Base-by-base conservation (phyloP, 2,797 vertebrate species). In the Choloepus didactylus region DNA sequence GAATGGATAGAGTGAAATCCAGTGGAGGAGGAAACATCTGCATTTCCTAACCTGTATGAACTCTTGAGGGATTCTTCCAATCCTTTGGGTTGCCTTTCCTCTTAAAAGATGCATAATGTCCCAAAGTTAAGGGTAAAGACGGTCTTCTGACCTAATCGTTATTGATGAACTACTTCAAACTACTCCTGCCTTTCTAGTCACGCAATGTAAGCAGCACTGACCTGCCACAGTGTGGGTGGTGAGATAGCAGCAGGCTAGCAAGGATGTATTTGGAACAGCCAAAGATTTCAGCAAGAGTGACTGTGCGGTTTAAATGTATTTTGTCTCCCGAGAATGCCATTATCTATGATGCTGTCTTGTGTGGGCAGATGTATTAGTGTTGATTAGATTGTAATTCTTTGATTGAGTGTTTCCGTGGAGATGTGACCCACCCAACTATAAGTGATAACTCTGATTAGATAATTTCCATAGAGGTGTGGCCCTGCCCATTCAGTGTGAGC, bases 11-110 rank as follows among this genome's bases (percentile, higher is more conserved):
- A 79, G 38, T 75, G 19, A 79, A 89, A 83, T 82, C 82, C 38
- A 69, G 35, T 21, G 41, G 67, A 87, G 54, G 54, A 83, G 51
- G 87, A 89, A 87, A 38, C n/a, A 66, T 14, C 31, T 35, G 6
- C 60, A 27, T 83, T 93, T 82, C 38, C 35, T 56, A 62, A 96
- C 62, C 73, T 49, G 38, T 62, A 29, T 25, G 64, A 88, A 66
- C 35, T 64, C 25, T 38, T 62, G 41, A 62, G 60, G 27, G 77
- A 35, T 56, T 49, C 38, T 94, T 60, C 54, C 49, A 80, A 29
- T 75, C 27, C 80, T 23, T 67, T 77, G 62, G 49, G 75, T 44
- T 21, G 54, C 59, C 87, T 95, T 94, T 89, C 44, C 41, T 69
- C 0, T 77, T 38, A 70, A 85, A 93, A 91, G 31, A 81, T 82